Percentiles rank a stretch among this genome's conserved stretches.
These are phyloP conservation scores for Cephus pygmeus DNA, from an alignment of 2,888 invertebrate species.

Conservation along the genomic window DNA sequence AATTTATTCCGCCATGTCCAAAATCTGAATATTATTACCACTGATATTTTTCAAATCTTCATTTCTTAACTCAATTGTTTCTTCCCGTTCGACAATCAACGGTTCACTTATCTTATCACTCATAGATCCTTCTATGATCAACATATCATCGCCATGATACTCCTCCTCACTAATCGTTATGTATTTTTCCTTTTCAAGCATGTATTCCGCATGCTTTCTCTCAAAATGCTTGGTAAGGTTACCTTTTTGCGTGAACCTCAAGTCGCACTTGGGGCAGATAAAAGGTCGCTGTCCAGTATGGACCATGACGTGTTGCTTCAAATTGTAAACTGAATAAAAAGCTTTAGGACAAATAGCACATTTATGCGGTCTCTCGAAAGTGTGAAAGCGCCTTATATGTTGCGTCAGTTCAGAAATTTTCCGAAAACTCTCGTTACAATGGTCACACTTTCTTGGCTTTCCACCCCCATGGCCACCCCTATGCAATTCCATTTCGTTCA, in stretches of 20 bases:
- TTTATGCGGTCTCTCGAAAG: slow-evolving; percentile 38
- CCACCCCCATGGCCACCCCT: slow-evolving; percentile 38
- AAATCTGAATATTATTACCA: neutral
- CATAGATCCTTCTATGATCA: slow-evolving; percentile 17
- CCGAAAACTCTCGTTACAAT: slow-evolving; percentile 35
- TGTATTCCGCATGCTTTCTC: slow-evolving; percentile 29
- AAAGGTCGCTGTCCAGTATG: slow-evolving; percentile 43
- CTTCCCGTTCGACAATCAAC: slow-evolving; percentile 26
- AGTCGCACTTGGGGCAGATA: slow-evolving; percentile 31
- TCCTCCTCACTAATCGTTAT: slow-evolving; percentile 14
- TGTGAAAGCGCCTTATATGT: slow-evolving; percentile 37
- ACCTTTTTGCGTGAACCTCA: slow-evolving; percentile 40
- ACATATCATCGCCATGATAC: slow-evolving; percentile 12
- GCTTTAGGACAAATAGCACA: slow-evolving; percentile 40
- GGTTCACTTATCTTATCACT: slow-evolving; percentile 14
- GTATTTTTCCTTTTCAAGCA: slow-evolving; percentile 8
- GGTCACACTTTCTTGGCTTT: slow-evolving; percentile 35
- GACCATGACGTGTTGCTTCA: slow-evolving; percentile 42
- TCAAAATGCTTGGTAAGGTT: slow-evolving; percentile 37
- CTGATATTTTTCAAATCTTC: slow-evolving; percentile 3
- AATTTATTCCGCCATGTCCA: neutral
- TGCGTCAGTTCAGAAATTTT: slow-evolving; percentile 37
- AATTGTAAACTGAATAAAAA: slow-evolving; percentile 37
- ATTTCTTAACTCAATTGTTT: slow-evolving; percentile 21
- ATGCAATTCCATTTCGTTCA: slow-evolving; percentile 38